Base-by-base conservation (phyloP, 2,113 vertebrate species). In the Callipepla squamata region DNA sequence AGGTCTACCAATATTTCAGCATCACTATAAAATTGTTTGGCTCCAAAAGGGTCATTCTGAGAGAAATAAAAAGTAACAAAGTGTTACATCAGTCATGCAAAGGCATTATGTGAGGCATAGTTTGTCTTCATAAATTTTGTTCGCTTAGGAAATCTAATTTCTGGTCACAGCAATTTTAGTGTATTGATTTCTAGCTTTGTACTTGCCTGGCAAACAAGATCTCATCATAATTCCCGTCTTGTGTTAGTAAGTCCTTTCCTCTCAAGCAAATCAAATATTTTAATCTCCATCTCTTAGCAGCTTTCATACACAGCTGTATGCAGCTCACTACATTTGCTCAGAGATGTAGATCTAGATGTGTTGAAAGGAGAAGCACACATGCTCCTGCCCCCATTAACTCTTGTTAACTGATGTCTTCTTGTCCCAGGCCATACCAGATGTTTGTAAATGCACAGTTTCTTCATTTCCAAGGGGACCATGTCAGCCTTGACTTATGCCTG, bases 241-340 rank as follows among this genome's bases (percentile, higher is more conserved):
- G 57, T 77, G 72, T 87, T 81, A 95, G 45, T 73, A 76, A 87
- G 16, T 51, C 57, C 76, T n/a, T 63, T 95, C 79, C 73, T 80
- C 65, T 80, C 51, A 51, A 32, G 65, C 76, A 96, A 92, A 91
- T 80, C 14, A 77, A 88, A 50, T 88, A 70, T 81, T 86, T 86
- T 65, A 38, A 85, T 88, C 50, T 75, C 25, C 47, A 80, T 55
- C 28, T 85, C 51, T 70, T 73, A 51, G 79, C 36, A 55, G 79
- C 42, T 59, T 82, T 85, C 42, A 38, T 69, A 58, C 38, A 38
- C 34, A 38, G 21, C 6, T 38, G 42, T 17, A 17, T 28, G 25
- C 34, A 58, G 21, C 72, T 30, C 13, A 2, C 32, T 32, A 4
- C 19, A 3, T 1, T 38, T 38, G 45, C 57, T 76, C 30, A 8